Percentiles rank a stretch among this genome's conserved stretches.
Evolutionary conservation across 2,888 invertebrate species (phyloP).

Genomic region (Loripinus fragilis): DNA sequence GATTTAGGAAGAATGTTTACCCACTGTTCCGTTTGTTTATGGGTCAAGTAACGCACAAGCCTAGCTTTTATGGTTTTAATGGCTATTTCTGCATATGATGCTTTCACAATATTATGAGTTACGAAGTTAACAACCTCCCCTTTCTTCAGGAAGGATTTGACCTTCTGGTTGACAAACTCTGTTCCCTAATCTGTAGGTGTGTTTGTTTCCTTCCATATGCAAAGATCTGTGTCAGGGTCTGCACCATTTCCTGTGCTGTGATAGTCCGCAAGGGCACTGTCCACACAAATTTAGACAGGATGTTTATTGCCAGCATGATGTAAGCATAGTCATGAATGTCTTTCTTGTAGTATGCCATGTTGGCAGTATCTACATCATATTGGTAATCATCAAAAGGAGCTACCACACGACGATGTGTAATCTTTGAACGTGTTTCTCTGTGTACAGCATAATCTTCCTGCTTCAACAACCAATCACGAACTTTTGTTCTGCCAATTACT

Average conservation of each 20-base stretch:
- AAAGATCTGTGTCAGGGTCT: conserved; percentile 38
- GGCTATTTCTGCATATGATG: conserved; percentile 24
- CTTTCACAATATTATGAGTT: no score
- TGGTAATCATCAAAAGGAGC: conserved; percentile 51
- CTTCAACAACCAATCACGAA: conserved; percentile 54
- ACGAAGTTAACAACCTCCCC: conserved; percentile 32
- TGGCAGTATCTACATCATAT: conserved; percentile 49
- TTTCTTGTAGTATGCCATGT: conserved; percentile 42
- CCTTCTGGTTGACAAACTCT: conserved; percentile 40
- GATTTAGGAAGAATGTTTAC: conserved; percentile 34
- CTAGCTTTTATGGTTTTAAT: conserved; percentile 46
- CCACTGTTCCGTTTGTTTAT: conserved; percentile 37
- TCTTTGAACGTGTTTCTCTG: conserved; percentile 36
- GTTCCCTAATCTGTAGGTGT: conserved; percentile 33
- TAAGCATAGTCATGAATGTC: conserved; percentile 47
- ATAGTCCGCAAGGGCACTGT: conserved; percentile 31
- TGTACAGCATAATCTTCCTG: conserved; percentile 55
- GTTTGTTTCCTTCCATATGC: conserved; percentile 29
- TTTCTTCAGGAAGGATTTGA: conserved; percentile 35
- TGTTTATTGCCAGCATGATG: conserved; percentile 44
- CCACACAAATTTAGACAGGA: conserved; percentile 41
- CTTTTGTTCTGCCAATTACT: conserved; percentile 38
- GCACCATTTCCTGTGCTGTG: conserved; percentile 41
- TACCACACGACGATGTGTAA: conserved; percentile 39
- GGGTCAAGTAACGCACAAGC: conserved; percentile 41